Conservation (phyloP, 2,888 invertebrate species). For the Globia sparganii region DNA sequence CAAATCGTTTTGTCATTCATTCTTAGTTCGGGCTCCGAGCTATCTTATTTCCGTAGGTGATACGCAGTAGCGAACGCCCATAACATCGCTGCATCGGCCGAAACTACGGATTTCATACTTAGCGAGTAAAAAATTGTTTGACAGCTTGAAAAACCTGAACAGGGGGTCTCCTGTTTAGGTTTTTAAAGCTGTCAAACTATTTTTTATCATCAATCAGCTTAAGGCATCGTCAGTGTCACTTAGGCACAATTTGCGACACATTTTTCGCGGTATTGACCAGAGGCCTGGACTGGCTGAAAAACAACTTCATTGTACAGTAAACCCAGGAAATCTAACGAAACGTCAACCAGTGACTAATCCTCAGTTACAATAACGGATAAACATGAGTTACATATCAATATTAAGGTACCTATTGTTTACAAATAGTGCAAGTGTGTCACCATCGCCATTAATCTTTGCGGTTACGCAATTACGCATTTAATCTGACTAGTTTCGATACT, state of each 20-base stretch:
- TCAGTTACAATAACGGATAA: no score
- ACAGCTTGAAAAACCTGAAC: no score
- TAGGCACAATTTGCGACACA: not conserved
- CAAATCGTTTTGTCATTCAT: not conserved
- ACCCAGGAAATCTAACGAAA: slow-evolving; percentile 6
- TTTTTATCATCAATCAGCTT: not conserved
- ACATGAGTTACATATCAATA: slow-evolving; percentile 5
- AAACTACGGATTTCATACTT: no score
- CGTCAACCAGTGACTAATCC: not conserved
- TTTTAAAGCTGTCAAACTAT: not conserved
- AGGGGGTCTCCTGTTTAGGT: no score
- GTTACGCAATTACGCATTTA: slow-evolving; percentile 24
- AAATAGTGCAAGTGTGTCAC: slow-evolving; percentile 29
- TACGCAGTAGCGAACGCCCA: not conserved
- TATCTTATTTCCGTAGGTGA: not conserved
- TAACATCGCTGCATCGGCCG: no score
- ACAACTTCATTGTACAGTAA: not conserved
- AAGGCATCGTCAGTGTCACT: not conserved
- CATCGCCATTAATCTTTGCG: slow-evolving; percentile 17
- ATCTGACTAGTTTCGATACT: slow-evolving; percentile 28
- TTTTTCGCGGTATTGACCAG: not conserved
- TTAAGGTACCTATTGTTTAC: slow-evolving; percentile 6
- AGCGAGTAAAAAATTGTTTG: no score
- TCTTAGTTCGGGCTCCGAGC: not conserved
- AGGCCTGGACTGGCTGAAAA: not conserved